Base-by-base conservation (phyloP, 2,113 vertebrate species). In the Lonchura striata region DNA sequence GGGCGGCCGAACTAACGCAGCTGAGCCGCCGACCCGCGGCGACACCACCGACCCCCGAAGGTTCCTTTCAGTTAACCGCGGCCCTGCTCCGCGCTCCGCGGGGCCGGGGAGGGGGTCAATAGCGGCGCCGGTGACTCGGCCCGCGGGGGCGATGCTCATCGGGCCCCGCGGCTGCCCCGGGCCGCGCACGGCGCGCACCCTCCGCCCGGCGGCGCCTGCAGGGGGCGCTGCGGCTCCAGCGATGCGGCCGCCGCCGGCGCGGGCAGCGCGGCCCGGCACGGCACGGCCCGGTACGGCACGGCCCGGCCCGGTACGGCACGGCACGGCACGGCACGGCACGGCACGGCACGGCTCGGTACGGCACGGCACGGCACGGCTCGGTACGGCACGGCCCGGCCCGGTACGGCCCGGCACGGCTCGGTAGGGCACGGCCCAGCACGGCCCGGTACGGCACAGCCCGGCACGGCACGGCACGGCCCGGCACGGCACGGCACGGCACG, bases 181-280 rank as follows among this genome's bases (percentile, higher is more conserved):
- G 11, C 39, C 39, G n/a, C 60, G 72, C 25, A 37, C 44, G 25
- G 8, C 35, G 30, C 64, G 53, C 52, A 6, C 39, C 19, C 37
- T 5, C 46, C 60, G 46, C 53, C 52, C 42, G 31, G 41, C 46
- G 59, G 35, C 33, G 84, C 97, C 99, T 99, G 98, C 98, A 99
- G 99, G 98, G 99, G 99, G 99, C 98, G 99, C 99, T 98, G 98
- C 95, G 98, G 98, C 96, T 98, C 98, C 97, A 99, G 98, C 95
- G 97, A 99, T 99, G 77, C n/a, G 21, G 39, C 57, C 15, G 47
- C 47, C 49, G 47, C 66, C 33, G 39, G 39, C 39, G 39, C 39
- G 7, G n/a, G 24, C 50, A 35, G 65, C 65, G n/a, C 65, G 44
- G 46, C 44, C 23, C 59, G 24, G 35, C 57, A 8, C 56, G 56